Conservation (phyloP, 2,797 vertebrate species). For the Pampus argenteus region DNA sequence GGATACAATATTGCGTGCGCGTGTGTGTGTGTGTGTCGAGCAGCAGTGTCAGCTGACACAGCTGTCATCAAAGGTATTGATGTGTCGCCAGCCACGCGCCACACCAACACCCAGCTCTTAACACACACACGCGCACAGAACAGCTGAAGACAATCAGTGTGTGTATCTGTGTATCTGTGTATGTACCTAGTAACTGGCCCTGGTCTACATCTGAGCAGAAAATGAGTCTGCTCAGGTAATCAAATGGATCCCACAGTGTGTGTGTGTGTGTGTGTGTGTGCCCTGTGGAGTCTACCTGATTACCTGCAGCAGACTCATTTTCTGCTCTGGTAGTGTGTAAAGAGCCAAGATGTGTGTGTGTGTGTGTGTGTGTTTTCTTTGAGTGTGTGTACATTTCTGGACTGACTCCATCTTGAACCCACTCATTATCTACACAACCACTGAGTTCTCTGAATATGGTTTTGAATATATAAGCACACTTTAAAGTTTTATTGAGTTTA, state of each 20-base stretch:
- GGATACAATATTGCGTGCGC: too few species aligned
- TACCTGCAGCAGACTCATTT: not conserved
- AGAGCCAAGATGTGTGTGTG: not conserved
- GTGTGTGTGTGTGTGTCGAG: not conserved
- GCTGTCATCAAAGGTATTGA: constrained; percentile 53
- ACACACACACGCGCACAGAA: constrained; percentile 1
- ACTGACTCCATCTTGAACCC: not conserved
- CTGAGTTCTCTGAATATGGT: not conserved
- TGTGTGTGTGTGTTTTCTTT: too few species aligned
- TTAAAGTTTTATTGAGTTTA: not conserved
- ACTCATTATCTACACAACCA: not conserved
- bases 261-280: not conserved
- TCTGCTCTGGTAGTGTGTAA: constrained; percentile 13
- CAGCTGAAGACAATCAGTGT: constrained; percentile 24
- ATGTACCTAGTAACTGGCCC: too few species aligned
- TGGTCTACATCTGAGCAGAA: not conserved
- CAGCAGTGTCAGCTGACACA: constrained; percentile 41
- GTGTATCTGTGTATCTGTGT: too few species aligned
- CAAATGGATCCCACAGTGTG: not conserved
- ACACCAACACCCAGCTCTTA: constrained; percentile 14
- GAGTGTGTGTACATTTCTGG: not conserved
- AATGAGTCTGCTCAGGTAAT: not conserved
- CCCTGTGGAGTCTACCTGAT: not conserved
- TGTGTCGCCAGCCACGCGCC: constrained; percentile 51
- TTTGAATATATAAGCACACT: not conserved